Evolutionary conservation across 2,797 vertebrate genomes (phyloP).

Genomic region (Gymnodraco acuticeps): DNA sequence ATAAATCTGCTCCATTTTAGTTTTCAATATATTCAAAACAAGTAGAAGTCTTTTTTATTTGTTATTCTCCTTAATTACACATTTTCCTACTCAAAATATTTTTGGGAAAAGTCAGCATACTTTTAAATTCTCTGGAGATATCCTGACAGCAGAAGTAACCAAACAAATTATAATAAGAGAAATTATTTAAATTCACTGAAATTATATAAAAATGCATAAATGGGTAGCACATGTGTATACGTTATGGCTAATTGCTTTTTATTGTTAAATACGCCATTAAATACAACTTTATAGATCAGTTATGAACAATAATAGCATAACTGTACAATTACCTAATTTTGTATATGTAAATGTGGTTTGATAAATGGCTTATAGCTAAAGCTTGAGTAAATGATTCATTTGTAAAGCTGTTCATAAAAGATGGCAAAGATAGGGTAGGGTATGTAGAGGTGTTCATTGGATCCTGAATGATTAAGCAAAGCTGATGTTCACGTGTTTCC

Average conservation of each 20-base stretch:
- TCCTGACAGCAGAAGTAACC: no score
- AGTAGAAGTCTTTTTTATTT: not conserved
- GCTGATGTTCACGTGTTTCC: not conserved
- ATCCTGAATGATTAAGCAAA: not conserved
- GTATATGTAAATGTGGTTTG: not conserved
- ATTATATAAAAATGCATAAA: not conserved
- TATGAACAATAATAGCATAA: slow-evolving; percentile 6
- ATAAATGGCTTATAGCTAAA: not conserved
- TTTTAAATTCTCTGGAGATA: no score
- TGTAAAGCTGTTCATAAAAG: not conserved
- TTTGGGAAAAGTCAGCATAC: not conserved
- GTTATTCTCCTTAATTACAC: not conserved
- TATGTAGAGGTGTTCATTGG: not conserved
- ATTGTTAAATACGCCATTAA: slow-evolving; percentile 20
- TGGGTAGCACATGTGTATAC: not conserved
- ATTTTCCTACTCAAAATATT: not conserved
- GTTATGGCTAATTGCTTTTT: not conserved
- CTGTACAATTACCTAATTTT: not conserved
- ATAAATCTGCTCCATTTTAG: not conserved
- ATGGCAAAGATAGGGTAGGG: not conserved
- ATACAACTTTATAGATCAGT: slow-evolving; percentile 5
- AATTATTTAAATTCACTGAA: not conserved
- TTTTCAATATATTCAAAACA: not conserved
- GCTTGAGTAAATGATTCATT: not conserved
- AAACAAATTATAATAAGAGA: no score